Conservation (phyloP, 2,113 vertebrate genomes). For the Trichechus manatus region DNA sequence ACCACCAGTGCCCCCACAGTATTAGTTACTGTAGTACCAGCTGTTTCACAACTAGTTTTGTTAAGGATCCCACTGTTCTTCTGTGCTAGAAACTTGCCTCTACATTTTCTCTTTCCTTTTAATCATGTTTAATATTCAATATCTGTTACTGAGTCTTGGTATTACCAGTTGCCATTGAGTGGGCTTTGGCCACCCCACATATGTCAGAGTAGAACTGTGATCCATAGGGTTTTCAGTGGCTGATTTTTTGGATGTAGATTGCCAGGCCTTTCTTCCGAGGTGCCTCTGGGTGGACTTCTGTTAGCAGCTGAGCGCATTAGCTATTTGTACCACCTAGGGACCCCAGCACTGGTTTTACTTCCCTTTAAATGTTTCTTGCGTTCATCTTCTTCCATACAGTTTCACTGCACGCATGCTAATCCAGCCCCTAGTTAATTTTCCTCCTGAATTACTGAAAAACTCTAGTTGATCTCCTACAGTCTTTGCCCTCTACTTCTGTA, state of each 20-base stretch:
- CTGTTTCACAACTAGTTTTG: conserved; percentile 54
- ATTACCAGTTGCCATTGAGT: not conserved
- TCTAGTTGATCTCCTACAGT: not conserved
- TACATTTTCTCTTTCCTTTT: conserved; percentile 53
- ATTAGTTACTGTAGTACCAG: not conserved
- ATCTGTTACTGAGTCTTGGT: not conserved
- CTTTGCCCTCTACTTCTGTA: conserved; percentile 13
- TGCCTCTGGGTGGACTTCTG: no score
- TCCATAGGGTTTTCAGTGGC: no score
- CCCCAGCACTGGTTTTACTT: no score
- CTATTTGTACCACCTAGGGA: no score
- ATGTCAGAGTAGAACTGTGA: no score
- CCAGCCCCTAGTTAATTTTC: conserved; percentile 23
- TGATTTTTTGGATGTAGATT: no score
- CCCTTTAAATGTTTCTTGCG: conserved; percentile 20
- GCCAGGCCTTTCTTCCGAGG: no score
- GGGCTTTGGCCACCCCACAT: no score
- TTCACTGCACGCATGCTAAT: not conserved
- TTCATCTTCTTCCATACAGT: not conserved
- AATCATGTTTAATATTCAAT: conserved; percentile 20
- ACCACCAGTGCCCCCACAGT: not conserved
- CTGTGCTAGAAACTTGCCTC: conserved; percentile 45
- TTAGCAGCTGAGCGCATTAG: no score
- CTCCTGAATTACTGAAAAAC: conserved; percentile 44
- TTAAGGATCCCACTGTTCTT: conserved; percentile 35